phyloP scores from a whole-genome alignment of 2,888 invertebrate species.

The Mythimna loreyi region DNA sequence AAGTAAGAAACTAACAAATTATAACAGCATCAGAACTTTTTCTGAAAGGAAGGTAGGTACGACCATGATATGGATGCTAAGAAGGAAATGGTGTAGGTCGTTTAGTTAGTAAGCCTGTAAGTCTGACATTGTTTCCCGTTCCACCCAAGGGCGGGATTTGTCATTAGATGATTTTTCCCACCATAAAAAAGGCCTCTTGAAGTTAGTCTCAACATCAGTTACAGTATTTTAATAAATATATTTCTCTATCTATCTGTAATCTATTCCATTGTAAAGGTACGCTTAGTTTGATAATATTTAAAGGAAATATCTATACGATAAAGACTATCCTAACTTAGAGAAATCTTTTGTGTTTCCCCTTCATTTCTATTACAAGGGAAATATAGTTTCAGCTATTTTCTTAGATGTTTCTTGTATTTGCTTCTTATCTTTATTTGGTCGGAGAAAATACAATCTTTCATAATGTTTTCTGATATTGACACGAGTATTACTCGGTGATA shows the following conservation, averaged over 20 bases:
- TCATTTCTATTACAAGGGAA: conserved; percentile 33
- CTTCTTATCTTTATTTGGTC: conserved; percentile 45
- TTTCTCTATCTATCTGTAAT: too few relatives aligned
- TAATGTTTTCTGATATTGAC: conserved; percentile 60
- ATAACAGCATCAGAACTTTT: not conserved
- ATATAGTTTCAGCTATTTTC: conserved; percentile 37
- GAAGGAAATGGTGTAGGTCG: too few relatives aligned
- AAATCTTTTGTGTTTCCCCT: conserved; percentile 8
- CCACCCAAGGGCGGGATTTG: too few relatives aligned
- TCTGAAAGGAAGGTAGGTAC: too few relatives aligned
- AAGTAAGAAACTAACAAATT: not conserved
- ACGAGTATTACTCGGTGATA: conserved; percentile 49
- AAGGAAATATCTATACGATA: not conserved
- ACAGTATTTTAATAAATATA: conserved; percentile 6
- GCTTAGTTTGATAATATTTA: conserved; percentile 17
- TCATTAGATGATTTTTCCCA: too few relatives aligned
- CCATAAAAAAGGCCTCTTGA: too few relatives aligned
- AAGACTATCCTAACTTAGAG: conserved; percentile 5
- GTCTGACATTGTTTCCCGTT: conserved; percentile 1
- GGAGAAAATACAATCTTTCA: conserved; percentile 54
- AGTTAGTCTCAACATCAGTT: not conserved
- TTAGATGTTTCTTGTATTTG: conserved; percentile 33
- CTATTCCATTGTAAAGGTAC: not conserved
- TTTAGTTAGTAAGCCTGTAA: too few relatives aligned
- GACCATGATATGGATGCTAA: too few relatives aligned